Conservation (phyloP, 2,113 vertebrate species). For the Uria aalge region DNA sequence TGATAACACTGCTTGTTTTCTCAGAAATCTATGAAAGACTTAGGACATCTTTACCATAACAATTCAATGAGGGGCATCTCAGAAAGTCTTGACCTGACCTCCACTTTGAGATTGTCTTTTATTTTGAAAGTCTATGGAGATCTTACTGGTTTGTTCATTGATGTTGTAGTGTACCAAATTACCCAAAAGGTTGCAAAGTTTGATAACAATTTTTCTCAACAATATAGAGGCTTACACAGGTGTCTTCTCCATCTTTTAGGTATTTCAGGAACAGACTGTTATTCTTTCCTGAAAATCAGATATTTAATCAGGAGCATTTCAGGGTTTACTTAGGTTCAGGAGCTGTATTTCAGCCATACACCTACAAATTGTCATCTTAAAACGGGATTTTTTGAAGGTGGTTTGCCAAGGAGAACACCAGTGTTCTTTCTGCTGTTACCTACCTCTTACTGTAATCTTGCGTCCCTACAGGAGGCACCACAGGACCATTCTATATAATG, state of each 20-base stretch:
- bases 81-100: not conserved
- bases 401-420: not conserved
- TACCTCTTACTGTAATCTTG: constrained; percentile 1
- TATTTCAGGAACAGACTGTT: not conserved
- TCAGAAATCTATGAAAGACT: not conserved
- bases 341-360: not conserved
- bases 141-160: not conserved
- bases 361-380: not conserved
- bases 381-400: not conserved
- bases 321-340: not conserved
- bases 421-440: not conserved
- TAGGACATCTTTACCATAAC: not conserved
- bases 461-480: constrained; percentile 39
- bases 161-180: not conserved
- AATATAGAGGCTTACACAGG: not conserved
- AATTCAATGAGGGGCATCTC: not conserved
- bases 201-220: not conserved
- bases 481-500: constrained; percentile 2
- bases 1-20: not conserved
- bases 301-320: not conserved
- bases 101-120: not conserved
- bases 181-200: not conserved
- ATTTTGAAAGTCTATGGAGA: not conserved
- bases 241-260: not conserved
- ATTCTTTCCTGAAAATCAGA: not conserved